Base-by-base conservation (phyloP, 2,888 invertebrate species). In the Leptura quadrifasciata region DNA sequence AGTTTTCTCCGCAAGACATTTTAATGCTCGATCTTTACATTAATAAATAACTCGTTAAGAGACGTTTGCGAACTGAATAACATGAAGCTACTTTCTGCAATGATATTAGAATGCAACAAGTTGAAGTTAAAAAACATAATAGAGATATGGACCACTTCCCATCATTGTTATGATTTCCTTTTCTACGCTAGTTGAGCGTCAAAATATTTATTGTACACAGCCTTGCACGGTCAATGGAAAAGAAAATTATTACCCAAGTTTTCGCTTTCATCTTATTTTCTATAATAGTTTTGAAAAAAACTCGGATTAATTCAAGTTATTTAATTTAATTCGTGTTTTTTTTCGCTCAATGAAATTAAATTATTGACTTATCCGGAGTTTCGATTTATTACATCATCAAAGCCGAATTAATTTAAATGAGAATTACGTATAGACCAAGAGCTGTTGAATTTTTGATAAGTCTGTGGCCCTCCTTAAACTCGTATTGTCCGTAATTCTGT, bases 1-100 rank as follows among this genome's bases (percentile, higher is more conserved):
- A 95, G 84, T 94, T 92, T 91, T 93, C 92, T 85, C 92, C 91
- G 90, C 94, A 94, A 90, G 92, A 92, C 94, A 94, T 94, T 76
- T 27, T 74, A 6, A 39, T 57, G 9, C 31, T 17, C 12, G 35
- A 10, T 20, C 9, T 63, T 10, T 39, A 17, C 2, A 63, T 47
- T 47, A 12, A 47, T n/a, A n/a, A 3, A n/a, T 1, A 27, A 58
- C 10, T n/a, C 18, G 27, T 5, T 24, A 12, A 17, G 9, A 31
- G 12, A n/a, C 47, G n/a, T 24, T 35, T 64, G 12, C 10, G 68
- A 54, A 64, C 72, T 35, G 55, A 69, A 20, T 63, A 70, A 70
- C 55, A 58, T 72, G 79, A 75, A 74, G 75, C 68, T 55, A 65
- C 74, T 74, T 65, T 55, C 81, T 82, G 80, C 78, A 80, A 80